Conservation (phyloP, 2,888 invertebrate genomes). For the Athetis lepigone region DNA sequence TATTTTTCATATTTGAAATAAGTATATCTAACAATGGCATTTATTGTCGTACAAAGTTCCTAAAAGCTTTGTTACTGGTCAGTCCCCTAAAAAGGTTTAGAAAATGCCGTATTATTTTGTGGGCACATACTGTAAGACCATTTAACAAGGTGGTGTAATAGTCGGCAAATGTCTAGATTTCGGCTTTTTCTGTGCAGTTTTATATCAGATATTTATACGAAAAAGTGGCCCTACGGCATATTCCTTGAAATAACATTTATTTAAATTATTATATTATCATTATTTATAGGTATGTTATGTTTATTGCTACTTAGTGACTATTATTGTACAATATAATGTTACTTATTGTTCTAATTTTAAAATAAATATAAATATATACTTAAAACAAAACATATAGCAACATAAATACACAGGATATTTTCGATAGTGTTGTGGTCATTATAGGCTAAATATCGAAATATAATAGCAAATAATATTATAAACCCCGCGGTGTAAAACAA, state of each 20-base stretch:
- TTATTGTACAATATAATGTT: not conserved
- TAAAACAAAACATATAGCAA: not conserved
- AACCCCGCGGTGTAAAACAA: not conserved
- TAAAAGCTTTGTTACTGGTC: too few relatives aligned
- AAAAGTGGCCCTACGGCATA: too few relatives aligned
- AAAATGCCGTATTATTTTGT: too few relatives aligned
- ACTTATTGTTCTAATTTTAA: not conserved
- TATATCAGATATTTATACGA: too few relatives aligned
- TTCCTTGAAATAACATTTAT: too few relatives aligned
- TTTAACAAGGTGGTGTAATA: too few relatives aligned
- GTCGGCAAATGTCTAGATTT: fast-evolving
- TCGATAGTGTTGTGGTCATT: not conserved
- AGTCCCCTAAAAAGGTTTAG: too few relatives aligned
- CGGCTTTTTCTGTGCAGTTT: too few relatives aligned
- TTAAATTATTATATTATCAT: too few relatives aligned
- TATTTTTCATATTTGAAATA: too few relatives aligned
- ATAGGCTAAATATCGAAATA: not conserved
- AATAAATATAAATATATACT: not conserved
- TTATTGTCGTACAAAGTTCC: too few relatives aligned
- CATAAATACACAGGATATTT: not conserved
- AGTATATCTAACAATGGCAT: too few relatives aligned
- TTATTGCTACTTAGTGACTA: not conserved
- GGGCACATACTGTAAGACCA: not conserved
- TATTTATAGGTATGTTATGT: not conserved
- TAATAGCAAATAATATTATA: not conserved